Base-by-base conservation (phyloP, 1,140 invertebrate genomes). In the Megalopta genalis region DNA sequence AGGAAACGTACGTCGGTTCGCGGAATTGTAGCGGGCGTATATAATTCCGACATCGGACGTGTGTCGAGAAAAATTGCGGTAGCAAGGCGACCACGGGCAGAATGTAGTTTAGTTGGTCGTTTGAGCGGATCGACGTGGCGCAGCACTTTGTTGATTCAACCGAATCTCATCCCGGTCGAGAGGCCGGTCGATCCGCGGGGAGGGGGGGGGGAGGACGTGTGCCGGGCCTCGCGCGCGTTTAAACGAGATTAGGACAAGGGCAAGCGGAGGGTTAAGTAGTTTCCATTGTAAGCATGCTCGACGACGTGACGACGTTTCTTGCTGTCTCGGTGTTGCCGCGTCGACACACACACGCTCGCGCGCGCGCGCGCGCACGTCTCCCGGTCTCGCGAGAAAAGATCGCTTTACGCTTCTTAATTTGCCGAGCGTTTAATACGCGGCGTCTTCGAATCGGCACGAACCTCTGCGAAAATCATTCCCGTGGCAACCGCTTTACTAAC, bases 221-320 rank as follows among this genome's bases (percentile, higher is more conserved):
- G 21, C 42, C 23, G 57, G 74, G 70, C 57, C 63, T 73, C 62
- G 71, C 37, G 75, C 65, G 57, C 65, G 78, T 68, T 83, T 83
- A 83, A 80, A 83, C 81, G 81, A 83, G 81, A 83, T 83, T 83
- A 83, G 81, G 81, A 80, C 79, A 84, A 84, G 82, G 82, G 79
- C 79, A 77, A 84, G 65, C 82, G 79, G 79, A 84, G 82, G 82
- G 82, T 84, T 81, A 84, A 84, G 82, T 84, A 84, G 79, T 84
- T 84, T 77, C 74, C 79, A 81, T 84, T 84, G 74, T 84, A 77
- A 84, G 82, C 79, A 84, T 84, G 79, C 82, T 76, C 57, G 52
- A 57, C 81, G 67, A 81, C 27, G 77, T 80, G 81, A 80, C 81
- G 70, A 83, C 78, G 78, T 81, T 81, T 75, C 73, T 60, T 81